A percentile compares a stretch with the other conserved stretches of the same genome.
Evolutionary conservation across 2,797 vertebrate species (phyloP).

Genomic region (Enteromius afrohamiltoni): DNA sequence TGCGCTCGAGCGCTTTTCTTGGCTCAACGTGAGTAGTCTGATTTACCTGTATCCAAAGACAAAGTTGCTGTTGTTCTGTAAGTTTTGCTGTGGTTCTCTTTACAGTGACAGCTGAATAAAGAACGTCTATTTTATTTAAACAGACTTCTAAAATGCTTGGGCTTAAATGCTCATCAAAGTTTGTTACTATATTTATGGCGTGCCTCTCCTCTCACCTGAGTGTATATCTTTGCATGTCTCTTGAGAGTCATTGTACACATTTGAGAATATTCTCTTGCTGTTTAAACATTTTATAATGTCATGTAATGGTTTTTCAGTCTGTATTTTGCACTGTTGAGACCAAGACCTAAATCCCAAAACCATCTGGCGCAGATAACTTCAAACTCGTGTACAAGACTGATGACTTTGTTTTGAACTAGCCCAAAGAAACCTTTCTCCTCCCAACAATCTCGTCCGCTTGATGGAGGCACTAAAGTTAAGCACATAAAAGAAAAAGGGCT

Average conservation of each 20-base stretch:
- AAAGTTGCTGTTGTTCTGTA: not conserved
- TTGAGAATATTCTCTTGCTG: not conserved
- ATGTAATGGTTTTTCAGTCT: slow-evolving; percentile 52
- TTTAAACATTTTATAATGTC: slow-evolving; percentile 29
- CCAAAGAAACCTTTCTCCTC: not conserved
- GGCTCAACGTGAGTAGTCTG: slow-evolving; percentile 72
- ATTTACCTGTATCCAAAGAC: not conserved
- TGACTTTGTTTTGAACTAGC: slow-evolving; percentile 41
- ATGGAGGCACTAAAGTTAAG: not conserved
- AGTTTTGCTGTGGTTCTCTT: not conserved
- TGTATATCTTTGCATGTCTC: slow-evolving; percentile 5
- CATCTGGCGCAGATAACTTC: slow-evolving; percentile 28
- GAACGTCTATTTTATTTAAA: not conserved
- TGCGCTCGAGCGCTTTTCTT: slow-evolving; percentile 64
- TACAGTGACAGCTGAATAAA: not conserved
- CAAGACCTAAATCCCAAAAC: slow-evolving; percentile 25
- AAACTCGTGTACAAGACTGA: not conserved
- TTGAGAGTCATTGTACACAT: not conserved
- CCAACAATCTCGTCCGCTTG: not conserved
- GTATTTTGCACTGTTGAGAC: slow-evolving; percentile 29
- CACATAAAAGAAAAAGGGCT: not conserved
- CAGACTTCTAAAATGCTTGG: not conserved
- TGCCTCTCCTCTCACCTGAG: not conserved
- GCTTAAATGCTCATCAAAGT: not conserved
- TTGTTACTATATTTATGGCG: not conserved